Percentiles rank a stretch among this genome's conserved stretches.
Evolutionary conservation across 2,888 invertebrate genomes (phyloP).

Genomic region (Callyntrura guangdongensis): DNA sequence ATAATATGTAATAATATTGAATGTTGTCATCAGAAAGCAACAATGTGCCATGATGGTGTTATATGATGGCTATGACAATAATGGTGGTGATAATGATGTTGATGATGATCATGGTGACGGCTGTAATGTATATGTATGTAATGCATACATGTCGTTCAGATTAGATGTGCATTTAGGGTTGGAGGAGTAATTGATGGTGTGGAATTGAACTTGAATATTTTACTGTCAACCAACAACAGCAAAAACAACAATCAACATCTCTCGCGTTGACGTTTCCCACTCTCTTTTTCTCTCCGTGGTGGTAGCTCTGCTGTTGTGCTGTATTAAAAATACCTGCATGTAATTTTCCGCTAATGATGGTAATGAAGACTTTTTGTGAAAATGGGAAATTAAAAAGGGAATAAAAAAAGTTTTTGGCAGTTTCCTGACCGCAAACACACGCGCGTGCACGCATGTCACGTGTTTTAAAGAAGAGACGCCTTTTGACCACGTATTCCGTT

Average conservation of each 20-base stretch:
- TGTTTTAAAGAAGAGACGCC: no score
- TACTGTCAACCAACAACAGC: no score
- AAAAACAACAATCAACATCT: no score
- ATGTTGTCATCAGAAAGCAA: slow-evolving; percentile 8
- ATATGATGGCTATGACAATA: slow-evolving; percentile 6
- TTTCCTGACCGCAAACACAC: not conserved
- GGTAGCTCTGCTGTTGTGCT: no score
- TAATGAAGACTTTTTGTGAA: slow-evolving; percentile 27
- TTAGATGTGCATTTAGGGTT: no score
- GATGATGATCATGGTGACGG: not conserved
- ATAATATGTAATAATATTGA: not conserved
- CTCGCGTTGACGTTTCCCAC: not conserved
- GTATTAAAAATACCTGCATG: no score
- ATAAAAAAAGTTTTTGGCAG: not conserved
- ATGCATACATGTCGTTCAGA: no score
- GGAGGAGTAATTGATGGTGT: slow-evolving; percentile 5
- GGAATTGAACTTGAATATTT: slow-evolving; percentile 73
- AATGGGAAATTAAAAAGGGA: slow-evolving; percentile 8
- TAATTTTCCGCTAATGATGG: not conserved
- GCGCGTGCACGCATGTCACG: not conserved
- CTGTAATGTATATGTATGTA: not conserved
- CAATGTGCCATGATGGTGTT: not conserved
- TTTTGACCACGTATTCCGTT: no score
- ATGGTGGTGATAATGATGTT: slow-evolving; percentile 6
- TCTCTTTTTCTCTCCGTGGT: not conserved